Percentiles rank a stretch among this genome's conserved stretches.
These are phyloP conservation scores for Campylomormyrus numenius DNA, from an alignment of 2,113 vertebrate genomes.

Conservation along the genomic window DNA sequence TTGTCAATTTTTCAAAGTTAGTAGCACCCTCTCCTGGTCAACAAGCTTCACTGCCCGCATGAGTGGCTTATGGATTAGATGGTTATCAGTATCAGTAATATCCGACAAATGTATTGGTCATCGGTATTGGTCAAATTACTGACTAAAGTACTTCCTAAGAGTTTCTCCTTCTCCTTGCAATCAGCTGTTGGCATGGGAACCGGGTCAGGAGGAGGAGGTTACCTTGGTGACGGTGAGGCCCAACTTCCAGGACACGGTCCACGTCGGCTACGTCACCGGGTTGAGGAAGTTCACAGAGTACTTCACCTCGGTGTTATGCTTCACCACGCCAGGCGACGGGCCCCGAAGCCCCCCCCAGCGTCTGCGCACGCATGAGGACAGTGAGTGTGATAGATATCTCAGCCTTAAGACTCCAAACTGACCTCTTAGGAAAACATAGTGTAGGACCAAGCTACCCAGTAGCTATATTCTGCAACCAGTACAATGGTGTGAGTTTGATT, in stretches of 20 bases:
- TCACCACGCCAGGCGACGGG: conserved; percentile 92
- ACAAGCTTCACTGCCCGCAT: neutral
- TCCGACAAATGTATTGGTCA: neutral
- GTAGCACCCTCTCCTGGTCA: neutral
- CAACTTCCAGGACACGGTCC: conserved; percentile 91
- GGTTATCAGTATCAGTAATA: neutral
- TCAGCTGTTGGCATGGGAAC: conserved; percentile 91
- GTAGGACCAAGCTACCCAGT: neutral
- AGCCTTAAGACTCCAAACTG: neutral
- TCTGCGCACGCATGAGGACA: conserved; percentile 88
- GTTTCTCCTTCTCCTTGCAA: conserved; percentile 2
- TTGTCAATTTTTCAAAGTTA: neutral
- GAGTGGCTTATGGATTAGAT: neutral
- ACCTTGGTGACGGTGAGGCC: conserved; percentile 79
- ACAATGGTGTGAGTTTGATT: neutral
- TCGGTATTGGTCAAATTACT: neutral
- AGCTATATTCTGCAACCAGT: neutral
- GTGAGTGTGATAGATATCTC: conserved; percentile 59
- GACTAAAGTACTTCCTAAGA: neutral
- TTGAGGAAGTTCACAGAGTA: conserved; percentile 89
- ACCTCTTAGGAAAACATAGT: neutral
- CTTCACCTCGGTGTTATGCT: conserved; percentile 82
- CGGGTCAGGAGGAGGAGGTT: conserved; percentile 68
- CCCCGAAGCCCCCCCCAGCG: conserved; percentile 80
- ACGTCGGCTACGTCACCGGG: conserved; percentile 77